phyloP scores from a whole-genome alignment of 1,140 invertebrate genomes.

The Acromyrmex charruanus region DNA sequence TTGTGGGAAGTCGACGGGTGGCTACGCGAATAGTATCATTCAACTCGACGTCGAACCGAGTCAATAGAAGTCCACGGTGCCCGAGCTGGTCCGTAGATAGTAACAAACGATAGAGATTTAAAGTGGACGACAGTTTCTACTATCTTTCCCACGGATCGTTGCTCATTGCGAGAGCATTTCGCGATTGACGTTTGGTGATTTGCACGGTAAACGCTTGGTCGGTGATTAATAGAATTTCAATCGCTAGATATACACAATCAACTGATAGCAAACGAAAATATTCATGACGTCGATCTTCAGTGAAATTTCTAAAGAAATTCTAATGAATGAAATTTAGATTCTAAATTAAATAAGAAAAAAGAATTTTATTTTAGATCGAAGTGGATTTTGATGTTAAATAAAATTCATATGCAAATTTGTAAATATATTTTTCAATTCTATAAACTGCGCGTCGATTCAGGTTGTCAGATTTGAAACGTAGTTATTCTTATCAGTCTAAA shows the following conservation, averaged over 20 bases:
- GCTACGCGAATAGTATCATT: conserved; percentile 57
- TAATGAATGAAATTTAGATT: conserved; percentile 8
- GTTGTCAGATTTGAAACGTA: no score
- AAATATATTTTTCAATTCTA: no score
- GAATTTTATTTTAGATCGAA: no score
- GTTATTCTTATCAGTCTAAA: no score
- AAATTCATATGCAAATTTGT: no score
- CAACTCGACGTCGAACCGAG: conserved; percentile 35
- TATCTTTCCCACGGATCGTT: conserved; percentile 56
- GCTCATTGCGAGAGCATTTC: conserved; percentile 17
- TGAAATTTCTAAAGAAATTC: neutral
- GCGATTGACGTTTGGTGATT: conserved; percentile 23
- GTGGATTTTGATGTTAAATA: no score
- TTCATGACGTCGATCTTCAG: neutral
- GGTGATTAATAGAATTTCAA: neutral
- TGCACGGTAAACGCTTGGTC: neutral
- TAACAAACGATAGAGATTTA: conserved; percentile 56
- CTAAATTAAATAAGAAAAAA: neutral
- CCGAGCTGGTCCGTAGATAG: conserved; percentile 21
- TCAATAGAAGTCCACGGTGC: conserved; percentile 48
- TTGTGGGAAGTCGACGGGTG: conserved; percentile 47
- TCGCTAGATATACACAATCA: neutral
- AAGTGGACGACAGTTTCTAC: conserved; percentile 44
- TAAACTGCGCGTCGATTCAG: no score
- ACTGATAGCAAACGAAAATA: conserved; percentile 21